These are phyloP conservation scores for Clamator glandarius DNA, from an alignment of 2,797 vertebrate species.

Conservation along the genomic window DNA sequence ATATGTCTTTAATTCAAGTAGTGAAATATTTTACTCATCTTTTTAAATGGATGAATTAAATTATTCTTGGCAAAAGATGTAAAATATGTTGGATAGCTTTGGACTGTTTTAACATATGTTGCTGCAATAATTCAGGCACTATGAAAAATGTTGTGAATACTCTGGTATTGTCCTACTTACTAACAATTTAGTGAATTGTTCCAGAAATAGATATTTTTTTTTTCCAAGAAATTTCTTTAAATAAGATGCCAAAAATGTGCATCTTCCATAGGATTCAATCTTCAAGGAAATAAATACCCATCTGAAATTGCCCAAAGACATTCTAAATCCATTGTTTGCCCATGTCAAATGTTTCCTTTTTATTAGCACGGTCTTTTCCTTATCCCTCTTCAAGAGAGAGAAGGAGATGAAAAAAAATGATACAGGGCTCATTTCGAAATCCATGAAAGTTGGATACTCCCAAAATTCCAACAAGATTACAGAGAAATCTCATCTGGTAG, in stretches of 20 bases:
- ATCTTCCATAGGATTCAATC: slow-evolving; percentile 44
- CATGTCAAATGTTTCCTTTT: slow-evolving; percentile 61
- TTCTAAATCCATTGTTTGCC: slow-evolving; percentile 55
- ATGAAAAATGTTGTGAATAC: slow-evolving; percentile 64
- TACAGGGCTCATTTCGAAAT: slow-evolving; percentile 85
- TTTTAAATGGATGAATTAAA: slow-evolving; percentile 19
- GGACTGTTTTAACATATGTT: slow-evolving; percentile 41
- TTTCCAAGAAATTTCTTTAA: slow-evolving; percentile 51
- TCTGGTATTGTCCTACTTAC: slow-evolving; percentile 60
- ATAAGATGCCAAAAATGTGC: slow-evolving; percentile 45
- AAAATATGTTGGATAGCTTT: slow-evolving; percentile 32
- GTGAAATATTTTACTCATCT: slow-evolving; percentile 19
- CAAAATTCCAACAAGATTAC: slow-evolving; percentile 93
- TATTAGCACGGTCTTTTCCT: slow-evolving; percentile 53
- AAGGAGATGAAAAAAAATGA: slow-evolving; percentile 41
- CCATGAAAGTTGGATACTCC: slow-evolving; percentile 89
- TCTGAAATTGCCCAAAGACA: slow-evolving; percentile 49
- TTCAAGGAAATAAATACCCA: slow-evolving; percentile 47
- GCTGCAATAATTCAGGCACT: slow-evolving; percentile 35
- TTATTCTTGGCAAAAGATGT: slow-evolving; percentile 47
- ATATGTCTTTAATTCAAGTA: slow-evolving; percentile 46
- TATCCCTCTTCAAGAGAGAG: slow-evolving; percentile 37
- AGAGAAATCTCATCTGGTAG: slow-evolving; percentile 90
- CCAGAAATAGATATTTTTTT: slow-evolving; percentile 65
- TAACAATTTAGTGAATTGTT: slow-evolving; percentile 61